Evolutionary conservation across 2,113 vertebrate species (phyloP).

Genomic region (Sturnus vulgaris): DNA sequence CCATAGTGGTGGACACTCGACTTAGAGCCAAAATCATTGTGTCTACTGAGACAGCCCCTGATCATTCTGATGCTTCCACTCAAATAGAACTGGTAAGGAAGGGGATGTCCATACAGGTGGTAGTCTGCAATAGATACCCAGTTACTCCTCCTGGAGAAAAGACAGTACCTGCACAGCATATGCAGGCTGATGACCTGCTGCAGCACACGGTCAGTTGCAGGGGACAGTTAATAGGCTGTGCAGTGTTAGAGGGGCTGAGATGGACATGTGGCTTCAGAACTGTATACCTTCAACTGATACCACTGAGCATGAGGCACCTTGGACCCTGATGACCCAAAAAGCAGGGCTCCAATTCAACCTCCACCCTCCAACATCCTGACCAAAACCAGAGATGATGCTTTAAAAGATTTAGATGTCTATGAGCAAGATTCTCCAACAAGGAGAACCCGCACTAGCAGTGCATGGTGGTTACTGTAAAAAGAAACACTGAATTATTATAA

Average conservation of each 20-base stretch:
- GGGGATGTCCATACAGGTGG: background rate
- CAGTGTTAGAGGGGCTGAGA: background rate
- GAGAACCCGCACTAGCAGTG: background rate
- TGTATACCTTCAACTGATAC: background rate
- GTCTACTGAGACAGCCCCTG: background rate
- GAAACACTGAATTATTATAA: background rate
- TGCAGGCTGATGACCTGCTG: background rate
- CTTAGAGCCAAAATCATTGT: background rate
- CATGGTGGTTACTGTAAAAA: background rate
- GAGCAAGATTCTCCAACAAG: background rate
- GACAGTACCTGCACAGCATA: too few species aligned
- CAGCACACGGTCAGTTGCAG: background rate
- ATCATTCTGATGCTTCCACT: background rate
- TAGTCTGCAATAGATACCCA: background rate
- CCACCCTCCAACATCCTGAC: background rate
- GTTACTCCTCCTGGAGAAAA: background rate
- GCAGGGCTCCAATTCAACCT: background rate
- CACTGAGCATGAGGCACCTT: fast-evolving
- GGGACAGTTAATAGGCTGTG: background rate
- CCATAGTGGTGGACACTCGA: fast-evolving
- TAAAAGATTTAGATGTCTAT: background rate
- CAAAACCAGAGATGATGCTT: background rate
- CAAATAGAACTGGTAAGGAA: background rate
- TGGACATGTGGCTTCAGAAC: background rate
- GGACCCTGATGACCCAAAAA: background rate